Base-by-base conservation (phyloP, 1,140 invertebrate genomes). In the Temnothorax nylanderi region DNA sequence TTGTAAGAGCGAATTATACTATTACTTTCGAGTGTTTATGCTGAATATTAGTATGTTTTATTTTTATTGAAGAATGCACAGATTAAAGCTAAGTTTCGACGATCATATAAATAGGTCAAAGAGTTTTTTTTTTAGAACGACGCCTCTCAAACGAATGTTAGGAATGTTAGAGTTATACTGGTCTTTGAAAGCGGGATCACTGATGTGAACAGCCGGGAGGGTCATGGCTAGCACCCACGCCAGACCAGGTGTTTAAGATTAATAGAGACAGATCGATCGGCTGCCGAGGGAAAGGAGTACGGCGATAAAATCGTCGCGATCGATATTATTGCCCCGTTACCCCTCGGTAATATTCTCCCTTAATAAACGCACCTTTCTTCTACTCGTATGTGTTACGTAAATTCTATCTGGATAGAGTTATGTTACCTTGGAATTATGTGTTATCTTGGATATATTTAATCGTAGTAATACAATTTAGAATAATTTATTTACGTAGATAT, bases 241-340 rank as follows among this genome's bases (percentile, higher is more conserved):
- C 37, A 64, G 72, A 41, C 91, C 92, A 93, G 92, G 92, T 93
- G 92, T 92, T 93, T 71, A 65, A 91, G 90, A 93, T 92, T 93
- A 92, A 91, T 89, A 86, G 74, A 77, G 56, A 86, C 81, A 86
- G 91, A 91, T 86, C 88, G 85, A 93, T 93, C 88, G 87, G 87
- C 77, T 87, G 85, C 65, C 49, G 51, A 51, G 51, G 80, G 49
- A 62, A 72, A 75, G 80, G 64, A 89, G 47, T 49, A 72, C 26
- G 10, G 11, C 16, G 85, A 84, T 85, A 76, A 78, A 86, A 76
- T 86, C 74, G 58, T 13, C 21, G 78, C 37, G 47, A 21, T 65
- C 71, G 58, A 85, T 85, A 85, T 26, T 32, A 21, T 85, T 85
- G 34, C 47, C 3, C 3, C 69, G 64, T 87, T 86, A 49, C 13